These are phyloP conservation scores for Scrobipalpa atriplicella DNA, from an alignment of 2,888 invertebrate species.

Conservation along the genomic window DNA sequence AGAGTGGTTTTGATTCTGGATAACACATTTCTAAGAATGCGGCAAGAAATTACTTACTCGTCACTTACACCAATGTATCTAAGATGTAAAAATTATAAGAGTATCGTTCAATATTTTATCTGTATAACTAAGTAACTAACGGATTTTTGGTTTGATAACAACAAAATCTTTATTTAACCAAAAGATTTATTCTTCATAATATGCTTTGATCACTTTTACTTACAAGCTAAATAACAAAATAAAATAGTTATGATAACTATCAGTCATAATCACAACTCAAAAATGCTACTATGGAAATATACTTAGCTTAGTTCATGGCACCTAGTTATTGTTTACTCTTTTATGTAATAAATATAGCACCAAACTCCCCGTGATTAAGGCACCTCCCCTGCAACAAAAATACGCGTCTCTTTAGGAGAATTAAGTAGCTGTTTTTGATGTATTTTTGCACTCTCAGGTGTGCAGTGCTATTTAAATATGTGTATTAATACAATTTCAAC, in stretches of 20 bases:
- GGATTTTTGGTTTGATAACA: not conserved
- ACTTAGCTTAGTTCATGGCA: not conserved
- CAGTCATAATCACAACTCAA: constrained; percentile 5
- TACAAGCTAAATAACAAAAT: constrained; percentile 1
- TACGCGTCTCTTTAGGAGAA: not conserved
- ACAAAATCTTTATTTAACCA: not conserved
- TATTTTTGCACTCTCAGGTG: too few species aligned
- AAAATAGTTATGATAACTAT: not conserved
- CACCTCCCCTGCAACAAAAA: constrained; percentile 63
- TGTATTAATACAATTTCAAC: too few species aligned
- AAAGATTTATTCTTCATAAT: not conserved
- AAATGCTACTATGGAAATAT: constrained; percentile 6
- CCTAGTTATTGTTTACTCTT: constrained; percentile 46
- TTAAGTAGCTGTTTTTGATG: too few species aligned
- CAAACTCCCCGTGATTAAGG: constrained; percentile 66
- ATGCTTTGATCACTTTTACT: constrained; percentile 3
- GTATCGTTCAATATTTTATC: too few species aligned
- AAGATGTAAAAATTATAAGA: not conserved
- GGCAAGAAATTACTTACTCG: too few species aligned
- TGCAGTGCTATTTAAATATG: too few species aligned
- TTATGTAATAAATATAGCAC: constrained; percentile 60
- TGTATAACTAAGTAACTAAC: too few species aligned
- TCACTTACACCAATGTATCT: too few species aligned
- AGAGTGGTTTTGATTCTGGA: too few species aligned
- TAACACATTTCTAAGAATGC: too few species aligned